These are phyloP conservation scores for Columba guinea DNA, from an alignment of 2,797 vertebrate species.

Conservation along the genomic window DNA sequence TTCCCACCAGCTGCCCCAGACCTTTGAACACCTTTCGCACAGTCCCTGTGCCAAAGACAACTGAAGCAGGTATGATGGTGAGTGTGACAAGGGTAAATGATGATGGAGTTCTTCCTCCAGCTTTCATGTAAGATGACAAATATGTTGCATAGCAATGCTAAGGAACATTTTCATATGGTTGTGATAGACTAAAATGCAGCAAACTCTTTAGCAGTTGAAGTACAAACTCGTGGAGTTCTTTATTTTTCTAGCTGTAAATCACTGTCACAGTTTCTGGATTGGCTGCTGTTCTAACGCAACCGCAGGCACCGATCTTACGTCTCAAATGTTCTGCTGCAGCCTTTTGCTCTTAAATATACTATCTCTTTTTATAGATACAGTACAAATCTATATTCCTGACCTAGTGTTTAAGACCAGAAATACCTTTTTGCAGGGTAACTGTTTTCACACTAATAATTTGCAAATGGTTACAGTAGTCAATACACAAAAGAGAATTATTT, in stretches of 20 bases:
- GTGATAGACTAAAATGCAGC: background rate
- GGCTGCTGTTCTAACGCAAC: background rate
- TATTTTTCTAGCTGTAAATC: background rate
- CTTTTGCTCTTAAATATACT: background rate
- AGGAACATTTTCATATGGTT: background rate
- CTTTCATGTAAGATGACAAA: background rate
- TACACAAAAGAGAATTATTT: background rate
- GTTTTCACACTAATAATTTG: background rate
- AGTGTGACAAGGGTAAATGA: background rate
- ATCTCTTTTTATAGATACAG: background rate
- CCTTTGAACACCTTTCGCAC: background rate
- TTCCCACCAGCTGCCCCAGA: background rate
- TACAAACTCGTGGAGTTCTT: background rate
- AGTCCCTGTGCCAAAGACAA: background rate
- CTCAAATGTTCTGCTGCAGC: background rate
- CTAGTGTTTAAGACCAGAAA: background rate
- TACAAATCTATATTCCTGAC: background rate
- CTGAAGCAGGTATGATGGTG: fast-evolving
- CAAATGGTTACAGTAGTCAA: background rate
- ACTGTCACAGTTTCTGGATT: background rate
- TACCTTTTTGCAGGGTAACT: background rate
- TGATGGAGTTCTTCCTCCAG: background rate
- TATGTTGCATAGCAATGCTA: background rate
- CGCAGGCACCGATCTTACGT: background rate
- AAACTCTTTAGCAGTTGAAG: background rate